Evolutionary conservation across 2,113 vertebrate genomes (phyloP).

Genomic region (Otus sunia): DNA sequence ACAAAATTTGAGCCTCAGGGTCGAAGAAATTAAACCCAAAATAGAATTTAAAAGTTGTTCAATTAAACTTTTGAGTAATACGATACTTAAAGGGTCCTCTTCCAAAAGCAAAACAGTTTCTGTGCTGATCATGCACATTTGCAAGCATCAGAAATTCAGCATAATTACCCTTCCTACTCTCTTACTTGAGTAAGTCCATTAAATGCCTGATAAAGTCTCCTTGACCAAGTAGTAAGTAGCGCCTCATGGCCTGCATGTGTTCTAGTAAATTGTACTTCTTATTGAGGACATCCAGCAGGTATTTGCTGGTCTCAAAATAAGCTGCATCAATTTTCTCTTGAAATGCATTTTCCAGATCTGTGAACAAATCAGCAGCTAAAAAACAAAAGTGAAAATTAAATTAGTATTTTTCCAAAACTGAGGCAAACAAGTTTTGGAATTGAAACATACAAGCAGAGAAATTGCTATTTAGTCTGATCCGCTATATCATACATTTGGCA

Average conservation of each 20-base stretch:
- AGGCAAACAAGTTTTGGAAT: neutral
- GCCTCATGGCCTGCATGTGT: conserved; percentile 95
- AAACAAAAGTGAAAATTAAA: neutral
- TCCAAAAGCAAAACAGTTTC: neutral
- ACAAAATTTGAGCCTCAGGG: neutral
- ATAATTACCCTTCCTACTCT: neutral
- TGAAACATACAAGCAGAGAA: neutral
- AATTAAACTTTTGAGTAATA: neutral
- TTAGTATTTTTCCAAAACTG: neutral
- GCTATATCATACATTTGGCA: neutral
- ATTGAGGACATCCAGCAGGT: conserved; percentile 92
- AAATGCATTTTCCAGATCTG: conserved; percentile 93
- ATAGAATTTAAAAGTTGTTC: neutral
- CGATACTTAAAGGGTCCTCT: neutral
- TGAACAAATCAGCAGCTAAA: conserved; percentile 89
- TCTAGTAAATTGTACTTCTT: conserved; percentile 93
- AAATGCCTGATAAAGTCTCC: conserved; percentile 97
- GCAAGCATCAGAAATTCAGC: neutral
- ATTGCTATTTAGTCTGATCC: neutral
- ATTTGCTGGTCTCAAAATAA: conserved; percentile 96
- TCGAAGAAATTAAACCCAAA: neutral
- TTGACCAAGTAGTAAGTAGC: conserved; percentile 96
- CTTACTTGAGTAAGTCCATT: conserved; percentile 98
- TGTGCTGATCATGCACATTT: neutral
- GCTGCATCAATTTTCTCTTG: conserved; percentile 95